These are phyloP conservation scores for Congeria kusceri DNA, from an alignment of 2,888 invertebrate species.

Conservation along the genomic window DNA sequence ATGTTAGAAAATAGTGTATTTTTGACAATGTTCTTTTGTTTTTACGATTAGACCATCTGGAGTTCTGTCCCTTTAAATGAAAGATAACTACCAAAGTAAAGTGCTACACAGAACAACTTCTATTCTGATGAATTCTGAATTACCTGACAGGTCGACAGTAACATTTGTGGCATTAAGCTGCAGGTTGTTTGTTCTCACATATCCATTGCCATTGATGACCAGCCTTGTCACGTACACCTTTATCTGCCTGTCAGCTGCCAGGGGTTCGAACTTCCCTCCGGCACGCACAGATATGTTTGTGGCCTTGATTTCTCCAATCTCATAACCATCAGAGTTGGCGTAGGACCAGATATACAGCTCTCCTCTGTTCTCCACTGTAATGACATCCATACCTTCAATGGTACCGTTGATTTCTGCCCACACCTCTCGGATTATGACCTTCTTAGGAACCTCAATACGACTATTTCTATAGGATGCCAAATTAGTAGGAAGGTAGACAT, in stretches of 20 bases:
- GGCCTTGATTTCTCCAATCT: constrained; percentile 62
- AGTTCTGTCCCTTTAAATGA: too few relatives aligned
- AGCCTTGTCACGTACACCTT: constrained; percentile 56
- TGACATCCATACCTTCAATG: constrained; percentile 65
- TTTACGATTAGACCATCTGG: too few relatives aligned
- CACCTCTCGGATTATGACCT: constrained; percentile 70
- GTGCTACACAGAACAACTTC: too few relatives aligned
- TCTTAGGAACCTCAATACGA: constrained; percentile 63
- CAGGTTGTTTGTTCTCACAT: constrained; percentile 71
- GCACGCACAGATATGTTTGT: constrained; percentile 73
- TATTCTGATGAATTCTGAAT: neutral
- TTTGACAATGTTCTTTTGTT: too few relatives aligned
- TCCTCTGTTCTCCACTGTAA: constrained; percentile 72
- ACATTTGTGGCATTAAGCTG: constrained; percentile 68
- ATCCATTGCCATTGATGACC: constrained; percentile 75
- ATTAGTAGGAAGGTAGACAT: constrained; percentile 74
- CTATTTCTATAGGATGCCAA: constrained; percentile 75
- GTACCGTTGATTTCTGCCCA: constrained; percentile 77
- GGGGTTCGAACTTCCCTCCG: constrained; percentile 73
- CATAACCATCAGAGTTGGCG: constrained; percentile 63
- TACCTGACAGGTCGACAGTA: constrained; percentile 76
- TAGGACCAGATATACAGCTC: constrained; percentile 75
- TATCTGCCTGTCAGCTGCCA: constrained; percentile 64
- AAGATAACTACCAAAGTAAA: too few relatives aligned
- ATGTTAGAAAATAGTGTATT: too few relatives aligned